These are phyloP conservation scores for Coenonympha glycerion DNA, from an alignment of 2,888 invertebrate genomes.

Conservation along the genomic window DNA sequence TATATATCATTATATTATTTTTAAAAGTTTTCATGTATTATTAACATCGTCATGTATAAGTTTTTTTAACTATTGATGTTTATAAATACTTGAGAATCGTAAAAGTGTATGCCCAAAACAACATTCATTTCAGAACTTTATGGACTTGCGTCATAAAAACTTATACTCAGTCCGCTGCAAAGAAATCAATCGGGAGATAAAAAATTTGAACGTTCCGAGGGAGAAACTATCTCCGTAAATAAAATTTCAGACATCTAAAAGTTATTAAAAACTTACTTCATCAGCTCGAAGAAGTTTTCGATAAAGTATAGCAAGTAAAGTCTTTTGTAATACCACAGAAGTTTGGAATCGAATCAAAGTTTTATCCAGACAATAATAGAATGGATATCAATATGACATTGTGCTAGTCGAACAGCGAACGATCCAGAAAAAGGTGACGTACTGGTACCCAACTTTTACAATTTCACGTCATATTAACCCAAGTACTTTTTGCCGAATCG, in stretches of 20 bases:
- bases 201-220: not conserved
- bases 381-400: constrained; percentile 62
- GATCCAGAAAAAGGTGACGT: constrained; percentile 24
- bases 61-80: too few relatives aligned
- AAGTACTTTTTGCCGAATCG: not conserved
- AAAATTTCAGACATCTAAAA: constrained; percentile 21
- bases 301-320: constrained; percentile 54
- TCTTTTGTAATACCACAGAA: constrained; percentile 56
- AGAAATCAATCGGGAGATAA: not conserved
- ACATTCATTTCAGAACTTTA: not conserved
- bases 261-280: constrained; percentile 36
- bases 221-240: constrained; percentile 6
- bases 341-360: constrained; percentile 70
- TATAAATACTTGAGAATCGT: too few relatives aligned
- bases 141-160: not conserved
- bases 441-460: not conserved
- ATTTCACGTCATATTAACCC: not conserved
- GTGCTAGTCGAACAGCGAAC: constrained; percentile 49
- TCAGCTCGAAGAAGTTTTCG: constrained; percentile 37
- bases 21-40: too few relatives aligned
- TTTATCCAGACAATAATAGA: constrained; percentile 66
- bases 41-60: too few relatives aligned
- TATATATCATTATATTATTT: too few relatives aligned
- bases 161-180: not conserved
- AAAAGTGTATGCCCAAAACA: not conserved